Evolutionary conservation across 2,888 invertebrate genomes (phyloP).

Genomic region (Andricus curvator): DNA sequence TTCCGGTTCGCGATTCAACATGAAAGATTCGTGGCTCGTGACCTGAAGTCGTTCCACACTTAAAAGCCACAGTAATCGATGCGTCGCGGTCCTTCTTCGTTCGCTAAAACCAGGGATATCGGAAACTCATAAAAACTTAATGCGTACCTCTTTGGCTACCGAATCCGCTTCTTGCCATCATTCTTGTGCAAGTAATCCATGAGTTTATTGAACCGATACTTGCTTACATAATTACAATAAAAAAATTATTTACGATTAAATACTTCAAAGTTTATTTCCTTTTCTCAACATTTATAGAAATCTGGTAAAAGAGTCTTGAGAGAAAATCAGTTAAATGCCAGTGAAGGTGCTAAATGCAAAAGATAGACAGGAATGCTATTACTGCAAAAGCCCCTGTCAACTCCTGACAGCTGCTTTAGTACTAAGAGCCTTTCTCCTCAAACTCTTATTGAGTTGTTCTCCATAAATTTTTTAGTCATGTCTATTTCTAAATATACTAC

Average conservation of each 20-base stretch:
- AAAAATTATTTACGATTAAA: background rate
- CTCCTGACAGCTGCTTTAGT: background rate
- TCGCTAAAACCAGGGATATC: conserved; percentile 29
- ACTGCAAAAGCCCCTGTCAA: conserved; percentile 1
- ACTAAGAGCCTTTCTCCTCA: conserved; percentile 10
- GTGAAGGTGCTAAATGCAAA: background rate
- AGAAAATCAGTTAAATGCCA: background rate
- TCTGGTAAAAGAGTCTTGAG: background rate
- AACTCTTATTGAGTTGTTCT: background rate
- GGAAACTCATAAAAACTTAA: conserved; percentile 36
- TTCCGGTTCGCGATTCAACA: conserved; percentile 25
- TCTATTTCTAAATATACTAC: background rate
- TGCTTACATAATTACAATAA: background rate
- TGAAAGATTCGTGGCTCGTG: conserved; percentile 24
- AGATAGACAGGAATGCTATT: background rate
- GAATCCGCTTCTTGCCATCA: background rate
- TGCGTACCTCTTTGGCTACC: conserved; percentile 29
- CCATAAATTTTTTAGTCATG: background rate
- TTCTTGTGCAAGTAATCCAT: background rate
- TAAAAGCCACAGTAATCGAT: conserved; percentile 32
- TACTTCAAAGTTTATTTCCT: background rate
- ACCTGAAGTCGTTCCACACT: conserved; percentile 16
- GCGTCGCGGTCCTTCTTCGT: conserved; percentile 32
- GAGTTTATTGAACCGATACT: background rate
- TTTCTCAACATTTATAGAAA: background rate